Evolutionary conservation across 2,113 vertebrate genomes (phyloP), one percentile per base, ranked within the genome.

Genomic region (Glaucomys volans): DNA sequence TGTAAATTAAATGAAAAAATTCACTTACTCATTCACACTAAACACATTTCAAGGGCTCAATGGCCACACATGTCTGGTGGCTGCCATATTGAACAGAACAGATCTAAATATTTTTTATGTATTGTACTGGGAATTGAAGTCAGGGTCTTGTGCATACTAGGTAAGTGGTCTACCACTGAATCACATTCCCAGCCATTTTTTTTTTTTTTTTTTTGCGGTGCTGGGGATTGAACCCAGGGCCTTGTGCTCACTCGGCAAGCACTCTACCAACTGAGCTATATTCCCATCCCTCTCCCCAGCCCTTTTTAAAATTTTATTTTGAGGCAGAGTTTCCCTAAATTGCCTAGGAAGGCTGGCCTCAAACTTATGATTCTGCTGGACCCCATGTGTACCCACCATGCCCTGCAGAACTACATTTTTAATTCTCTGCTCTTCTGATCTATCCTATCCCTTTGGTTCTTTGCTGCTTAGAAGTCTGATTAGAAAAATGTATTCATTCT

Each of bases 1-100:
- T 93, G 85, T 82, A 85, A 95, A 91, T 91, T 11, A 82, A 92
- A 57, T 86, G 24, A 54, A 91, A 86, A 89, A 52, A 47, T 74
- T 76, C 47, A 35, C 14, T 92, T 74, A 62, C 18, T 69, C 40
- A 30, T 76, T 87, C 44, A 77, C 72, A 84, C 5, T 42, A 62
- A 32, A 42, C 57, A 69, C 54, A 90, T 79, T 83, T 83, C 71
- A 71, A 59, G 85, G 62, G 16, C 91, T 93, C 7, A 7, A 0
- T 59, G 74, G 30, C 37, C 90, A 69, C 4, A 20, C 12, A n/a
- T 5, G 28, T 16, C 22, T 90, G 17, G 50, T 50, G 75, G n/a
- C n/a, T 76, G 16, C 35, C 77, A 59, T 24, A 37, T 30, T 96
- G 87, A n/a, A 83, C 40, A 50, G 54, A 74, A 57, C 44, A 74